phyloP scores from a whole-genome alignment of 2,888 invertebrate genomes.

The Listrodromus nycthemerus region DNA sequence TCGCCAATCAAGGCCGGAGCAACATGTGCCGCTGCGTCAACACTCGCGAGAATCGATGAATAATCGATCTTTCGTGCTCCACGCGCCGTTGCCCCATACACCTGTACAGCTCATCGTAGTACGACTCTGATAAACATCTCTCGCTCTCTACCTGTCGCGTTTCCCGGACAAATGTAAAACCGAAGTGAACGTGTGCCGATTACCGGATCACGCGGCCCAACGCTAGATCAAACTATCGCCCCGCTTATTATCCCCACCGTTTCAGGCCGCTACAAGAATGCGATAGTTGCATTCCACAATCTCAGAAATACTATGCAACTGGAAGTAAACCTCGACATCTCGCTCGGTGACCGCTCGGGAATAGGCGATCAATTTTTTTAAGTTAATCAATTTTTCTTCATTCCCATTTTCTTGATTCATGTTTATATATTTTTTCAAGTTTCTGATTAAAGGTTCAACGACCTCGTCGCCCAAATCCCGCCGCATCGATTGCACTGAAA shows the following conservation, averaged over 20 bases:
- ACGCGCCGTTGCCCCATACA: not conserved
- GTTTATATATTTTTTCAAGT: not conserved
- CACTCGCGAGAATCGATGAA: conserved; percentile 45
- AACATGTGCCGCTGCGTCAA: conserved; percentile 1
- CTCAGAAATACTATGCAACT: conserved; percentile 61
- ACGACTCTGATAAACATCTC: not conserved
- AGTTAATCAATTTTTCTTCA: not conserved
- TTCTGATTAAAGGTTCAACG: not conserved
- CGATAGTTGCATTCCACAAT: conserved; percentile 53
- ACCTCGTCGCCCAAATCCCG: not conserved
- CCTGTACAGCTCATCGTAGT: not conserved
- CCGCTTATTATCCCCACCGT: not conserved
- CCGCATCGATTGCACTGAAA: not conserved
- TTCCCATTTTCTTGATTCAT: not conserved
- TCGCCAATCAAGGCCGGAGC: conserved; percentile 25
- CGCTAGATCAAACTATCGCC: conserved; percentile 34
- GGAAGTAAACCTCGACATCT: not conserved
- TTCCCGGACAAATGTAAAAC: conserved; percentile 11
- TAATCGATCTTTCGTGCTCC: conserved; percentile 47
- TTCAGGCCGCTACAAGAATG: conserved; percentile 40
- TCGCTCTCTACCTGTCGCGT: not conserved
- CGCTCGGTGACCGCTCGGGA: not conserved
- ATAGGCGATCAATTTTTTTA: not conserved
- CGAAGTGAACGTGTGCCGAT: conserved; percentile 25
- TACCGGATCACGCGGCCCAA: not conserved